Evolutionary conservation across 2,888 invertebrate genomes (phyloP), one percentile per base, ranked within the genome.

Genomic region (Phengaris arion): DNA sequence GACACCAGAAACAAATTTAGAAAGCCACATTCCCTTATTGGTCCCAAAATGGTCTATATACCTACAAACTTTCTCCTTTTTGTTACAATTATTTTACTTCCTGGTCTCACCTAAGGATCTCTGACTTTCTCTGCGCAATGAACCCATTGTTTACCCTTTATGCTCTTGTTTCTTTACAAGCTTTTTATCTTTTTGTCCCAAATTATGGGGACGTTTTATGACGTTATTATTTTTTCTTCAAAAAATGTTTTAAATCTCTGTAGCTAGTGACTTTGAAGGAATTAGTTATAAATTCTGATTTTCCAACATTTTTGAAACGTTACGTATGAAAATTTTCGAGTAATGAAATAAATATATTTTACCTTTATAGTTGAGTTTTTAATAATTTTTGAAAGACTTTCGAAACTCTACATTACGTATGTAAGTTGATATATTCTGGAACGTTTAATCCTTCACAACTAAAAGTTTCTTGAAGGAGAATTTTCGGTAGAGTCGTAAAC

Each of bases 31-130:
- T 78, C 83, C 82, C 80, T 82, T 81, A 92, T 93, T 93, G 93
- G 93, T 84, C 85, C 80, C 77, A 83, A 84, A 87, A 84, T 82
- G 77, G 79, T 87, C 82, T 82, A 86, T 86, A 85, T 81, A 81
- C 83, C 82, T 85, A 88, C 87, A 80, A 83, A 92, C 93, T 93
- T 93, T 93, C 93, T 93, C 91, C 86, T 91, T 92, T 93, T 92
- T 92, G 91, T 91, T 92, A 86, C 88, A 92, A 85, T 91, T 91
- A 83, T 80, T 80, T 85, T 85, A 89, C 87, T 91, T 90, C 88
- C 89, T 90, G 87, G 86, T 86, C 85, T 80, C 85, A 89, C 88
- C 86, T 88, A 84, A 87, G 91, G 89, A 89, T 87, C 88, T 83
- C 81, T 79, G 86, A 91, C 92, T 93, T 93, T 93, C 91, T 85